These are phyloP conservation scores for Drosophila hydei DNA, from an alignment of 1,140 invertebrate species.

Conservation along the genomic window DNA sequence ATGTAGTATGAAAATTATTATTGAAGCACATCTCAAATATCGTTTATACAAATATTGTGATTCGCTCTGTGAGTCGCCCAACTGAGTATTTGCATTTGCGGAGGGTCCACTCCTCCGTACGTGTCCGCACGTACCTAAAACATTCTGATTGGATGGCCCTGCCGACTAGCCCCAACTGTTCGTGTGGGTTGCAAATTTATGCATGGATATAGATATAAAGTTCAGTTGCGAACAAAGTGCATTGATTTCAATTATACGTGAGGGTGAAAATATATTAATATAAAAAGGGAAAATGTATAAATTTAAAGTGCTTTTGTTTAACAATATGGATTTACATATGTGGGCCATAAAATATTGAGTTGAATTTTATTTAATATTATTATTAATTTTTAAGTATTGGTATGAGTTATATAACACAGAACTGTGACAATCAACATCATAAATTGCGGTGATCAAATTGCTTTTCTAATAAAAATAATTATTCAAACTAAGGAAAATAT, in stretches of 20 bases:
- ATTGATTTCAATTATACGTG: conserved; percentile 68
- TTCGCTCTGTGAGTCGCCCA: conserved; percentile 8
- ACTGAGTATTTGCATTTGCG: conserved; percentile 50
- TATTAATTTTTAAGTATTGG: not conserved
- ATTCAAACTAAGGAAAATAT: no score
- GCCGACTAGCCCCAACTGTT: conserved; percentile 10
- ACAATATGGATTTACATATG: not conserved
- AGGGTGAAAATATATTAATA: conserved; percentile 23
- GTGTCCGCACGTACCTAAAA: conserved; percentile 60
- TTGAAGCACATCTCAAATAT: conserved; percentile 51
- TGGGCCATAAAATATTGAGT: not conserved
- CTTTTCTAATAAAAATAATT: no score
- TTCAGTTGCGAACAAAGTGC: conserved; percentile 47
- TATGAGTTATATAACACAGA: no score
- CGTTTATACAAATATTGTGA: conserved; percentile 51
- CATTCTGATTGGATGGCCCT: conserved; percentile 40
- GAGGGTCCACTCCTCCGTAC: conserved; percentile 61
- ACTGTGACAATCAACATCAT: no score
- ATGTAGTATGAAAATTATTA: conserved; percentile 42
- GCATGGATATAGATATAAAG: conserved; percentile 55
- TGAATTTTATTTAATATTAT: not conserved
- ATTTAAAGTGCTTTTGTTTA: not conserved
- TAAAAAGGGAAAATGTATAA: not conserved
- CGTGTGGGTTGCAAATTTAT: conserved; percentile 60
- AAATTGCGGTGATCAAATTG: no score